These are phyloP conservation scores for Lepus oiostolus DNA, from an alignment of 2,797 vertebrate species.

Conservation along the genomic window DNA sequence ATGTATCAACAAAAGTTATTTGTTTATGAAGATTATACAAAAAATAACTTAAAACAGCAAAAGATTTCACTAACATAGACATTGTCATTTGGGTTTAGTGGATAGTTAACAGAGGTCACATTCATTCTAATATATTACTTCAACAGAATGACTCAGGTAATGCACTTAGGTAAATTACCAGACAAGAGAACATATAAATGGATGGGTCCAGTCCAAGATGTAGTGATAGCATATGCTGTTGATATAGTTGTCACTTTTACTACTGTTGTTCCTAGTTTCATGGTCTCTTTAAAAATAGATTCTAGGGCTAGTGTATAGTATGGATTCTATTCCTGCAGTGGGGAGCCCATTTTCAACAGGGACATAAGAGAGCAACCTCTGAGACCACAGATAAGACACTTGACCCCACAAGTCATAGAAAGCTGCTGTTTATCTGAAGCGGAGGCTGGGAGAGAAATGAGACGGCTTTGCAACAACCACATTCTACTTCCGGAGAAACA, in stretches of 20 bases:
- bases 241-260: not conserved
- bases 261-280: not conserved
- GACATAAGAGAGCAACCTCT: conserved; percentile 65
- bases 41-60: not conserved
- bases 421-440: conserved; percentile 40
- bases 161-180: not conserved
- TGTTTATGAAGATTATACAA: not conserved
- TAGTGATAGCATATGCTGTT: not conserved
- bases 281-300: not conserved
- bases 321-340: not conserved
- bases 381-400: conserved; percentile 63
- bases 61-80: not conserved
- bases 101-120: not conserved
- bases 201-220: not conserved
- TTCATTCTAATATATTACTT: conserved; percentile 17
- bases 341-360: conserved; percentile 56
- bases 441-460: not conserved
- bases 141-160: not conserved
- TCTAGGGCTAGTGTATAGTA: no score
- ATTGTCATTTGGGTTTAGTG: not conserved
- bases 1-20: not conserved
- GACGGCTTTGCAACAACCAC: not conserved
- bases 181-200: not conserved
- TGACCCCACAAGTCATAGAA: conserved; percentile 45
- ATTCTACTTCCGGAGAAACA: not conserved